Conservation (phyloP, 2,888 invertebrate genomes). For the Andrena hattorfiana region DNA sequence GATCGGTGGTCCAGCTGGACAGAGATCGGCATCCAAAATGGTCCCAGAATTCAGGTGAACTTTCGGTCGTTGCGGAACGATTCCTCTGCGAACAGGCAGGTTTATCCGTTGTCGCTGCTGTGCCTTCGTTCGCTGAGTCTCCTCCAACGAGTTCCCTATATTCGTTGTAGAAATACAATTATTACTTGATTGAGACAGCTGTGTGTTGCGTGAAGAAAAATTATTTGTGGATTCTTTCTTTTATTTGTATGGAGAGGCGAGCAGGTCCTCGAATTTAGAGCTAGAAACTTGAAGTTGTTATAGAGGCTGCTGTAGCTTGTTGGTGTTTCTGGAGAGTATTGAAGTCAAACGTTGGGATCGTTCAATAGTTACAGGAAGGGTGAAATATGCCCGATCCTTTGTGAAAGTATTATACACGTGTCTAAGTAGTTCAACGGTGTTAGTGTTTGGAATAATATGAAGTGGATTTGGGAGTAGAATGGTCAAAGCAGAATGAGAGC, state of each 20-base stretch:
- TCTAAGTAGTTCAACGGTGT: slow-evolving; percentile 39
- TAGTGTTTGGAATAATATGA: slow-evolving; percentile 39
- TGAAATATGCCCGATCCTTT: slow-evolving; percentile 16
- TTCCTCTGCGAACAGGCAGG: slow-evolving; percentile 2
- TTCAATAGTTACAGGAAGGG: slow-evolving; percentile 9
- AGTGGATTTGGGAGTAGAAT: slow-evolving; percentile 45
- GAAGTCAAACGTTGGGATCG: neutral
- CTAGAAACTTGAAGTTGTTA: too few species aligned
- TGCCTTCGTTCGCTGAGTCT: neutral
- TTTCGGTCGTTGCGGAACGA: slow-evolving; percentile 32
- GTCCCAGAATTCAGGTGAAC: slow-evolving; percentile 30
- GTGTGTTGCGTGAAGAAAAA: neutral
- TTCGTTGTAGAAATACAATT: neutral
- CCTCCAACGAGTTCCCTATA: neutral
- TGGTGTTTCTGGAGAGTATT: too few species aligned
- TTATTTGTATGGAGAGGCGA: too few species aligned
- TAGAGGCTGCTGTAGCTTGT: too few species aligned
- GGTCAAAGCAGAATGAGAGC: slow-evolving; percentile 54
- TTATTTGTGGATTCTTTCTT: too few species aligned
- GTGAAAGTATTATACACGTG: slow-evolving; percentile 29
- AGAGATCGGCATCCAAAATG: slow-evolving; percentile 57
- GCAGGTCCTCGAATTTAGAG: too few species aligned
- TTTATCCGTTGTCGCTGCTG: neutral
- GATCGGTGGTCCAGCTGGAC: slow-evolving; percentile 62
- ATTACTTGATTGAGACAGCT: neutral